Evolutionary conservation across 2,113 vertebrate genomes (phyloP).

Genomic region (Dicerorhinus sumatrensis): DNA sequence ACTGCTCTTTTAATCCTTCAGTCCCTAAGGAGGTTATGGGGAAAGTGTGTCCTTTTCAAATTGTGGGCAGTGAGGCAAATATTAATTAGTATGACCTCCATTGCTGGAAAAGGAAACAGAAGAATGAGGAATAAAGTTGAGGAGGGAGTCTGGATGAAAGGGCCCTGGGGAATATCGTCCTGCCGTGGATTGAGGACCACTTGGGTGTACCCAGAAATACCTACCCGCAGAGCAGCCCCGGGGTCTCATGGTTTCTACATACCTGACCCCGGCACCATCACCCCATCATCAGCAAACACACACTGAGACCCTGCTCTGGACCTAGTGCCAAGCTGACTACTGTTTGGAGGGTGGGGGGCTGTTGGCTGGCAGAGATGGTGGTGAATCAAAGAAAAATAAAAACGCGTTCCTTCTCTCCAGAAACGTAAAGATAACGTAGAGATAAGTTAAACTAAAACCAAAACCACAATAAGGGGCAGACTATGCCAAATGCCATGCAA

Average conservation of each 20-base stretch:
- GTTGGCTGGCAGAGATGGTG: neutral
- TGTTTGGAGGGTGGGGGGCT: rapidly evolving
- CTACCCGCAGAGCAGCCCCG: too few species aligned
- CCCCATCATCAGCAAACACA: neutral
- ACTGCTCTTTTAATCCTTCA: neutral
- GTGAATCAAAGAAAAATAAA: neutral
- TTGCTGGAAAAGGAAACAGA: neutral
- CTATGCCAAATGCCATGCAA: neutral
- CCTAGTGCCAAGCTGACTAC: neutral
- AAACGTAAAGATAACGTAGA: neutral
- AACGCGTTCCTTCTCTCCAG: neutral
- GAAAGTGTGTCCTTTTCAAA: neutral
- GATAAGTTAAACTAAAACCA: neutral
- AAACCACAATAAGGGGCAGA: neutral
- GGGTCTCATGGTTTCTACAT: rapidly evolving
- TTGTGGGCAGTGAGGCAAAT: neutral
- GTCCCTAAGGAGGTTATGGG: neutral
- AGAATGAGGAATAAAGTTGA: neutral
- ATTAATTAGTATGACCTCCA: neutral
- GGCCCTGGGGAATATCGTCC: too few species aligned
- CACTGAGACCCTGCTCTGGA: neutral
- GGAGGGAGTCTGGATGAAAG: neutral
- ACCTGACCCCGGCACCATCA: rapidly evolving
- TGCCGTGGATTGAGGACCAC: neutral
- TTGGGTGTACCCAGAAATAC: neutral